phyloP scores from a whole-genome alignment of 1,140 invertebrate species.

The Bombus affinis region DNA sequence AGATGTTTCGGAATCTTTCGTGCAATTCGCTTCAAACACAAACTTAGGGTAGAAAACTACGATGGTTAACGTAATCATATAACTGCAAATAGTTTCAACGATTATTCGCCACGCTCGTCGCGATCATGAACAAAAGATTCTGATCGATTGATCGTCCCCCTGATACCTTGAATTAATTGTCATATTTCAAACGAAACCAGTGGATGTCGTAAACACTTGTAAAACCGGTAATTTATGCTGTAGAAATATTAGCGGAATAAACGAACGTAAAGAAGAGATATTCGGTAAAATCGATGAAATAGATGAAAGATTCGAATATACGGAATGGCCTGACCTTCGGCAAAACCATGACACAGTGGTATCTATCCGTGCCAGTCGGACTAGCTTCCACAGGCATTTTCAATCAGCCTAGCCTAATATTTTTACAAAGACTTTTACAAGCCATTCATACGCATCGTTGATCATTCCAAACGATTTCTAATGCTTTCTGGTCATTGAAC shows the following conservation, averaged over 20 bases:
- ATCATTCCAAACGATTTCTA: background rate
- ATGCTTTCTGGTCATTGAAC: background rate
- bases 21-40: no score
- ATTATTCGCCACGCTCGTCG: no score
- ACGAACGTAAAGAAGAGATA: background rate
- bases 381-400: background rate
- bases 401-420: constrained; percentile 6
- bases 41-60: no score
- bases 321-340: constrained; percentile 1
- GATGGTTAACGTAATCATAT: no score
- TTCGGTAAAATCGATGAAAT: background rate
- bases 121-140: no score
- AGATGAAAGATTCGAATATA: background rate
- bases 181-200: no score
- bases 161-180: no score
- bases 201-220: no score
- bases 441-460: background rate
- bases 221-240: background rate
- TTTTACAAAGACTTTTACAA: background rate
- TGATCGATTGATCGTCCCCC: no score
- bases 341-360: constrained; percentile 67
- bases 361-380: constrained; percentile 63
- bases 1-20: no score
- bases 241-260: background rate
- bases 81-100: no score